phyloP scores from a whole-genome alignment of 2,797 vertebrate genomes.

The Crax fasciolata region DNA sequence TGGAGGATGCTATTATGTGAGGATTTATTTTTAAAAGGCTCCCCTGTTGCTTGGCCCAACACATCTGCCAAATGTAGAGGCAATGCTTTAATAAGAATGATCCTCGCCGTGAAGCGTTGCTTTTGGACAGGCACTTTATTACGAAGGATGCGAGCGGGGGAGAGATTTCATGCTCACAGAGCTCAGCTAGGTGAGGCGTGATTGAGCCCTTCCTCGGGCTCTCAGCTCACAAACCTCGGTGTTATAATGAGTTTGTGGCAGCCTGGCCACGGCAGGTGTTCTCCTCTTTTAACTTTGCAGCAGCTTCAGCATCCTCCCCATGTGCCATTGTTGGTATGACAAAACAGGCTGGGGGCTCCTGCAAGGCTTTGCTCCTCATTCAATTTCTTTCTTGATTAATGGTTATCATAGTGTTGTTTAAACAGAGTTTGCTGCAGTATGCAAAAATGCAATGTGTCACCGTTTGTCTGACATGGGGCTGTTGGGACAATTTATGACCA shows the following conservation, averaged over 20 bases:
- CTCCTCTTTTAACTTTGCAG: background rate
- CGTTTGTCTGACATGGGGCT: background rate
- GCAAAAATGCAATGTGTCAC: background rate
- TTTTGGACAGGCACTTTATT: background rate
- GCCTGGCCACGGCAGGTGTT: background rate
- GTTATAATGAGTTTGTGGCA: background rate
- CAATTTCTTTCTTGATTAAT: background rate
- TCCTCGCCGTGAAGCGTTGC: background rate
- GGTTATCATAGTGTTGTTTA: background rate
- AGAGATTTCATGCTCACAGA: background rate
- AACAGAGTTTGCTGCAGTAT: background rate
- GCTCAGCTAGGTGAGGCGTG: background rate
- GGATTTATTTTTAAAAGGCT: background rate
- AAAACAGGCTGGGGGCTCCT: background rate
- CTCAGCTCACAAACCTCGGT: rapidly evolving
- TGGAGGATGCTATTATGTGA: background rate
- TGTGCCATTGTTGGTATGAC: background rate
- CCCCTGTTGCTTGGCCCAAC: background rate
- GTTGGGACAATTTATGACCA: background rate
- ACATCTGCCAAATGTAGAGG: background rate
- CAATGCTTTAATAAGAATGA: background rate
- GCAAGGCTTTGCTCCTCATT: background rate
- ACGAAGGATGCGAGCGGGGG: background rate
- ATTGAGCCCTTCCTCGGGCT: background rate
- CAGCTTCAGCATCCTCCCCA: background rate